Evolutionary conservation across 2,888 invertebrate species (phyloP), one percentile per base, ranked within the genome.

Genomic region (Protonemura montana): DNA sequence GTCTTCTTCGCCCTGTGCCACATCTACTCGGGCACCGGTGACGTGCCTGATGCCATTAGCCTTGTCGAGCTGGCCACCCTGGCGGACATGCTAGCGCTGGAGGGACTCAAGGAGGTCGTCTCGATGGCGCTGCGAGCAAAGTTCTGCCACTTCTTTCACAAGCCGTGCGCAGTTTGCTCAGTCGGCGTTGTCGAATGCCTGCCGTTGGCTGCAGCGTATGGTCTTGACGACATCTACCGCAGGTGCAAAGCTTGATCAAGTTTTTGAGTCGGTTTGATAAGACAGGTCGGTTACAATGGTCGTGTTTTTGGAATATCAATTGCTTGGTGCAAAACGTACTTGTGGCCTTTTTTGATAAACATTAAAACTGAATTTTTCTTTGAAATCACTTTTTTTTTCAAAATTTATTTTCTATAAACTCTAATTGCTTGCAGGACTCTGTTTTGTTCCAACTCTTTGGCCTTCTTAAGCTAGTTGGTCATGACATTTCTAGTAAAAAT

Each of bases 111-210:
- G 90, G 97, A 98, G 92, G 97, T 98, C 0, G 97, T 98, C 0
- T 95, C 96, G 90, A 96, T 97, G 89, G 96, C 97, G 0, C 92
- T 98, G 42, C 97, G 97, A 91, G 94, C 95, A 27, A 96, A 97
- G 91, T 97, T 97, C 91, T 98, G 98, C 90, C 98, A 99, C 91
- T 95, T 97, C 91, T 98, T 99, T 91, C 98, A 99, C 90, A 96
- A 96, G 95, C 98, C 98, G 0, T 99, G 98, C 91, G 94, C 95
- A 82, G 95, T 96, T 42, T 98, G 98, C 91, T 95, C 95, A 26
- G 95, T 95, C 82, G 97, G 97, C 5, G 96, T 98, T 0, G 91
- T 97, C 59, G 98, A 98, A 91, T 97, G 98, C 88, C 93, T 98
- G 89, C 96, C 97, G 0, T 92, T 98, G 78, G 95, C 97, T 3